Evolutionary conservation across 1,140 invertebrate genomes (phyloP).

Genomic region (Aphelinus certus): DNA sequence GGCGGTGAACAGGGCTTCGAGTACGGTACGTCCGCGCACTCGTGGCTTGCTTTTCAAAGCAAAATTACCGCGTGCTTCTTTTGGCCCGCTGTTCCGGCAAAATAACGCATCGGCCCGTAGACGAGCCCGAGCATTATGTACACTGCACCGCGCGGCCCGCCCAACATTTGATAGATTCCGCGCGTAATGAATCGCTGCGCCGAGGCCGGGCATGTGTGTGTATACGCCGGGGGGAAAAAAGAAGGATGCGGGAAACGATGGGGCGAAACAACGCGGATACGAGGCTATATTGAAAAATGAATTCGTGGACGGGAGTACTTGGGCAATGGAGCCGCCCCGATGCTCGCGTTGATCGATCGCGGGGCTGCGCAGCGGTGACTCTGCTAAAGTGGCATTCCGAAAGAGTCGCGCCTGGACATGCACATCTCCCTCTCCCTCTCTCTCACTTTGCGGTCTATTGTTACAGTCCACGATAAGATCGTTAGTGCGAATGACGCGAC

Average conservation of each 20-base stretch:
- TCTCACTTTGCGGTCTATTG: constrained; percentile 14
- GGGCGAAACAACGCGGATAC: constrained; percentile 2
- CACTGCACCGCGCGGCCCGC: background rate
- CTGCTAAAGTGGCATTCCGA: constrained; percentile 32
- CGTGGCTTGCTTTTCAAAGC: background rate
- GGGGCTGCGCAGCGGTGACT: constrained; percentile 17
- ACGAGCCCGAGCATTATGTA: background rate
- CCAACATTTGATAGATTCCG: constrained; percentile 14
- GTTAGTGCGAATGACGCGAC: constrained; percentile 40
- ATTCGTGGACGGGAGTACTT: background rate
- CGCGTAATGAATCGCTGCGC: background rate
- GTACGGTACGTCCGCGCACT: too few species aligned
- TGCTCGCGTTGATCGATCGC: too few species aligned
- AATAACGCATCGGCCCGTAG: background rate
- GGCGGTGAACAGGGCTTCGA: too few species aligned
- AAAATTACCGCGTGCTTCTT: constrained; percentile 12
- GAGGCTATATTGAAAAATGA: constrained; percentile 28
- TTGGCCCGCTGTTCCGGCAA: background rate
- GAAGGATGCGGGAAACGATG: too few species aligned
- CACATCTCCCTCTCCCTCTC: background rate
- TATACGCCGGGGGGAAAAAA: too few species aligned
- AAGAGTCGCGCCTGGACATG: background rate
- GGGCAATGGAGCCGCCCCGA: too few species aligned
- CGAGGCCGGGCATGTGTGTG: too few species aligned
- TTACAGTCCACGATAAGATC: constrained; percentile 41